A percentile compares a stretch with the other conserved stretches of the same genome.
Evolutionary conservation across 1,140 invertebrate genomes (phyloP).

Genomic region (Eupristina koningsbergeri): DNA sequence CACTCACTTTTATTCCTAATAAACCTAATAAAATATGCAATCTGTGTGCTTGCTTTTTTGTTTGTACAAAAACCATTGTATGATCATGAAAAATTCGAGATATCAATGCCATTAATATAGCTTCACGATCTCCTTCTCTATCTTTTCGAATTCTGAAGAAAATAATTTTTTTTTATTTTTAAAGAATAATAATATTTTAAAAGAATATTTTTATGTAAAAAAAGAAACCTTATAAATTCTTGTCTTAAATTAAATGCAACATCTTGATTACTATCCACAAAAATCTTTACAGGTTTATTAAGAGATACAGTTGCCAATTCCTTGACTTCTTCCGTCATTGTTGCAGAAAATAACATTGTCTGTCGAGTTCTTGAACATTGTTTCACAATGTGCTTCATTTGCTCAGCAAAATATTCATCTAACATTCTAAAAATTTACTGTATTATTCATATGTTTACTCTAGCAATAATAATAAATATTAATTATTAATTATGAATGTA

Average conservation of each 20-base stretch:
- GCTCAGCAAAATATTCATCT: constrained; percentile 98
- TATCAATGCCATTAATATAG: constrained; percentile 91
- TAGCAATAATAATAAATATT: not conserved
- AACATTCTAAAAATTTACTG: constrained; percentile 83
- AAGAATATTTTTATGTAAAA: not conserved
- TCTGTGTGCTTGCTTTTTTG: constrained; percentile 94
- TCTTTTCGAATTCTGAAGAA: constrained; percentile 79
- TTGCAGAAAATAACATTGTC: constrained; percentile 98
- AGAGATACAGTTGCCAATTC: constrained; percentile 94
- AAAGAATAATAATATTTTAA: not conserved
- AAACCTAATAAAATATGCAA: constrained; percentile 93
- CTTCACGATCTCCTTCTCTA: constrained; percentile 91
- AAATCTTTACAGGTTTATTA: constrained; percentile 92
- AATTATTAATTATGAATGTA: constrained; percentile 58
- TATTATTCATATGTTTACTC: not conserved
- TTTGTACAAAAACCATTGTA: constrained; percentile 96
- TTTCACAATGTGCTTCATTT: constrained; percentile 96
- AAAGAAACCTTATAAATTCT: constrained; percentile 89
- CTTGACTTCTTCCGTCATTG: constrained; percentile 97
- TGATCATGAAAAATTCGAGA: constrained; percentile 94
- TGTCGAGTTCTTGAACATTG: constrained; percentile 94
- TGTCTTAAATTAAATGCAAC: constrained; percentile 96
- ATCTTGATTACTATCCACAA: constrained; percentile 95
- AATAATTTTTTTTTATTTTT: not conserved
- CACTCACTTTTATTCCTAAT: constrained; percentile 81